Conservation (phyloP, 2,797 vertebrate genomes). For the Anabas testudineus region DNA sequence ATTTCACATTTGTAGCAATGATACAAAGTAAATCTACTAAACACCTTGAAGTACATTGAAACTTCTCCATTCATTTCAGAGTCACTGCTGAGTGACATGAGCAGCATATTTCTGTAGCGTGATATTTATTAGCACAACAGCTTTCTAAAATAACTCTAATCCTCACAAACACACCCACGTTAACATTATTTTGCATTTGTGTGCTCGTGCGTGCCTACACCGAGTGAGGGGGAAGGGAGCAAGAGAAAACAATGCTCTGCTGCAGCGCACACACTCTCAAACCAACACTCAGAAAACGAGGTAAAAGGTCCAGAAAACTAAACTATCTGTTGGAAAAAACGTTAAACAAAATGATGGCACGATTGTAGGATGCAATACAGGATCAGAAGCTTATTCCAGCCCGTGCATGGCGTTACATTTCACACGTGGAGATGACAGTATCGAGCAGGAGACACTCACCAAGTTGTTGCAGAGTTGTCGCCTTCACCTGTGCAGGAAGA, state of each 20-base stretch:
- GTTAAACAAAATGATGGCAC: neutral
- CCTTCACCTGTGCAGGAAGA: conserved; percentile 98
- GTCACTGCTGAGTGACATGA: too few species aligned
- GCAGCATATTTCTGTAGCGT: neutral
- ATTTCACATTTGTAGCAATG: too few species aligned
- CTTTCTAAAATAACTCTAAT: neutral
- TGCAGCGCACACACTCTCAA: conserved; percentile 2
- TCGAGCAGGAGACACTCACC: conserved; percentile 85
- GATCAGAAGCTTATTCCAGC: too few species aligned
- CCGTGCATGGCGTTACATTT: neutral
- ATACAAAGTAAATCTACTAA: too few species aligned
- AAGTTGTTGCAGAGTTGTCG: conserved; percentile 96
- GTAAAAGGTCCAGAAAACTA: conserved; percentile 19
- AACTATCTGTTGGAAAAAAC: neutral
- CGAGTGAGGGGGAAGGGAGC: conserved; percentile 23
- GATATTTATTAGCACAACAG: neutral
- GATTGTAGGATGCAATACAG: too few species aligned
- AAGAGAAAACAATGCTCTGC: conserved; percentile 25
- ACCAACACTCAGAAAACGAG: conserved; percentile 4
- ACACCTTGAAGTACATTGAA: too few species aligned
- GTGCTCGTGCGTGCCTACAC: neutral
- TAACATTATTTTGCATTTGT: neutral
- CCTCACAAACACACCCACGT: neutral
- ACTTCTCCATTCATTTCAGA: too few species aligned
- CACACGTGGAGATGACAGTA: neutral